These are phyloP conservation scores for Drosophila leonis DNA, from an alignment of 2,888 invertebrate genomes.

Conservation along the genomic window DNA sequence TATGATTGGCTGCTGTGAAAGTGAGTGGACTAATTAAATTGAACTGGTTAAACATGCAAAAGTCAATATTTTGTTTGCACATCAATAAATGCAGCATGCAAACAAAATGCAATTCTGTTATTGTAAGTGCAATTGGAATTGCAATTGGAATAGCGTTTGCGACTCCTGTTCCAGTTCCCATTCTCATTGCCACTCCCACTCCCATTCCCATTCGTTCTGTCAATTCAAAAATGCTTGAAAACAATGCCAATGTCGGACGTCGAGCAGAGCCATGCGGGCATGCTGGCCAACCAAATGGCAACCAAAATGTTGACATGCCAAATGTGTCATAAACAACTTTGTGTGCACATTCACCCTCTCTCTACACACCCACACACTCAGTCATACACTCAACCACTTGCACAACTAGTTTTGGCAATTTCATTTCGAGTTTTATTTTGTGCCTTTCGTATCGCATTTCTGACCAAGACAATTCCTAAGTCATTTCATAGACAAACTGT, in stretches of 20 bases:
- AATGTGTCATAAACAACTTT: constrained; percentile 65
- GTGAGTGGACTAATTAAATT: constrained; percentile 20
- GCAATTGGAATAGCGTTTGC: constrained; percentile 18
- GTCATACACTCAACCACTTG: background rate
- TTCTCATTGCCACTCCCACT: background rate
- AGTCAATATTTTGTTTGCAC: constrained; percentile 45
- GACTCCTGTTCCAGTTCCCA: background rate
- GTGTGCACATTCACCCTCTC: constrained; percentile 26
- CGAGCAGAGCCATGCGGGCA: background rate
- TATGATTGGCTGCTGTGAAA: constrained; percentile 6
- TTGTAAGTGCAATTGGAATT: constrained; percentile 1
- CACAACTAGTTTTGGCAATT: constrained; percentile 45
- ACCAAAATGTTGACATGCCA: constrained; percentile 63
- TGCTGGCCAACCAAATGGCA: constrained; percentile 20
- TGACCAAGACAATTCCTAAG: constrained; percentile 20
- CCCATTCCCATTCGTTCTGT: constrained; percentile 14
- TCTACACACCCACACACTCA: background rate
- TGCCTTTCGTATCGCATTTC: constrained; percentile 2
- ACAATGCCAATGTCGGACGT: constrained; percentile 39
- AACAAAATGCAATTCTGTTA: constrained; percentile 33
- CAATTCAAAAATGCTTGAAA: constrained; percentile 38
- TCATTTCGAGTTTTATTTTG: constrained; percentile 45
- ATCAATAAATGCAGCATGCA: constrained; percentile 55
- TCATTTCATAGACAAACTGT: constrained; percentile 43
- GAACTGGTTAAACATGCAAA: constrained; percentile 11